phyloP scores from a whole-genome alignment of 2,797 vertebrate species.

The Paedocypris micromegethes region DNA sequence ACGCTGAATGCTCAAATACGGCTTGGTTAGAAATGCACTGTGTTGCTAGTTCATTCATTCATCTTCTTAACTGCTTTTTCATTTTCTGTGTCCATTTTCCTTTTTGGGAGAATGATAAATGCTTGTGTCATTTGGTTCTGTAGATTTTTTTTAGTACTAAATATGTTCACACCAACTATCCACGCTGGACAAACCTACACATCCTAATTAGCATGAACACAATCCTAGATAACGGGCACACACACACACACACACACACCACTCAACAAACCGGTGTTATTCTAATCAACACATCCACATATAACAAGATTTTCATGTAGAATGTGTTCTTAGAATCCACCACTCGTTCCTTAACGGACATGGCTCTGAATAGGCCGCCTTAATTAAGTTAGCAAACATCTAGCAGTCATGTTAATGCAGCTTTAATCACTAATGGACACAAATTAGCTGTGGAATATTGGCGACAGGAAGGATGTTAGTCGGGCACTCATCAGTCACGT shows the following conservation, averaged over 20 bases:
- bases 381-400: slow-evolving; percentile 54
- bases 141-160: not conserved
- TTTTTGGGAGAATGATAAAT: not conserved
- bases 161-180: slow-evolving; percentile 1
- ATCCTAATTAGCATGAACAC: slow-evolving; percentile 13
- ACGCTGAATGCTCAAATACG: too few species aligned
- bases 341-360: slow-evolving; percentile 19
- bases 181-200: not conserved
- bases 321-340: not conserved
- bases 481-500: slow-evolving; percentile 37
- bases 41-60: not conserved
- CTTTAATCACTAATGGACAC: slow-evolving; percentile 64
- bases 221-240: slow-evolving; percentile 20
- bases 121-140: slow-evolving; percentile 9
- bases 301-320: too few species aligned
- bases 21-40: too few species aligned
- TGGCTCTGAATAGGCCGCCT: slow-evolving; percentile 40
- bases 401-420: slow-evolving; percentile 51
- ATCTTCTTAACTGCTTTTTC: slow-evolving; percentile 33
- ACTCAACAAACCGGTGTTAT: slow-evolving; percentile 46
- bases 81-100: not conserved
- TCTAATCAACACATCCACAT: slow-evolving; percentile 44
- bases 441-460: slow-evolving; percentile 69
- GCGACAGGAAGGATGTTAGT: slow-evolving; percentile 47
- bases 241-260: slow-evolving; percentile 31